phyloP scores from a whole-genome alignment of 2,797 vertebrate genomes.

The Zenarchopterus dispar region DNA sequence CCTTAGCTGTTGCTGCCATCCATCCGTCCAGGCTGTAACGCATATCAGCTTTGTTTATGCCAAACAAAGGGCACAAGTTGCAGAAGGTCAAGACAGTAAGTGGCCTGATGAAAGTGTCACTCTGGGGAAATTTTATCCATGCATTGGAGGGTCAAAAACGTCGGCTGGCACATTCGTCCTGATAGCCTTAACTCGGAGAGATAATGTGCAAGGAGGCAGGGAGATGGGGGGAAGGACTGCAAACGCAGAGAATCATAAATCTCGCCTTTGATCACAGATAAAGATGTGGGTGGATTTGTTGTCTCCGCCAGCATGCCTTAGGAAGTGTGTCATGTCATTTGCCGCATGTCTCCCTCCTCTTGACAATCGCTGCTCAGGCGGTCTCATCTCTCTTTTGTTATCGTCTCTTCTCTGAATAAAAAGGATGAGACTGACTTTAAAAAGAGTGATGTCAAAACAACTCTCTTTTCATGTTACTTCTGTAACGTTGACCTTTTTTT shows the following conservation, averaged over 20 bases:
- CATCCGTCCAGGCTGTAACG: constrained; percentile 39
- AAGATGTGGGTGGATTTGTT: constrained; percentile 70
- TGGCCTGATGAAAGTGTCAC: constrained; percentile 74
- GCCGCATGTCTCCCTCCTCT: constrained; percentile 54
- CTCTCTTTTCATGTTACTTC: constrained; percentile 38
- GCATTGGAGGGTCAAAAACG: constrained; percentile 55
- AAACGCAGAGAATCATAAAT: constrained; percentile 62
- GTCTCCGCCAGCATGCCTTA: constrained; percentile 56
- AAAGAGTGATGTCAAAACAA: constrained; percentile 55
- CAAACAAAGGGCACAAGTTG: constrained; percentile 53
- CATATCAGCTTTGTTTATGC: constrained; percentile 53
- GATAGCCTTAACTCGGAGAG: constrained; percentile 60
- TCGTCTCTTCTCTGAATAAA: constrained; percentile 47
- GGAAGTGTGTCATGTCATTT: constrained; percentile 66
- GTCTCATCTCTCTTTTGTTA: constrained; percentile 55
- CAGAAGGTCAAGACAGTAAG: constrained; percentile 70
- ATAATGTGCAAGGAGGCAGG: constrained; percentile 53
- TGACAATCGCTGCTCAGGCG: constrained; percentile 52
- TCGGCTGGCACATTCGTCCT: constrained; percentile 59
- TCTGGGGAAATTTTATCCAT: constrained; percentile 67
- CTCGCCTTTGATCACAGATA: constrained; percentile 68
- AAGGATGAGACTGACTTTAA: constrained; percentile 39
- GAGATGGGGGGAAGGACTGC: constrained; percentile 33
- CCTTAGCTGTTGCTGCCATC: constrained; percentile 1
- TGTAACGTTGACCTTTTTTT: constrained; percentile 46